Base-by-base conservation (phyloP, 2,888 invertebrate species). In the Hydrotaea diabolus region DNA sequence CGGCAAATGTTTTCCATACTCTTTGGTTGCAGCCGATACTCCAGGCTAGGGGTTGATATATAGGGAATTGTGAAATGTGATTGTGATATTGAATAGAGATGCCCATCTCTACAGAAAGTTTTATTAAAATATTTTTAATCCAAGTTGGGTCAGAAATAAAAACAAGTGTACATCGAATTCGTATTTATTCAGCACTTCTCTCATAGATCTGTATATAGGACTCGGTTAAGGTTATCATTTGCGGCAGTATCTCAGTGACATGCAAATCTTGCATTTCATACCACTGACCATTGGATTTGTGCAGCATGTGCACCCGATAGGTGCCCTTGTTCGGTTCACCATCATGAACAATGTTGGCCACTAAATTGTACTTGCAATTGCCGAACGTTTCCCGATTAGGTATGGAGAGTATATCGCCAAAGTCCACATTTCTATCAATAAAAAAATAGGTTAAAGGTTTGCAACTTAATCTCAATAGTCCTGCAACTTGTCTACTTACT, bases 321-420 rank as follows among this genome's bases (percentile, higher is more conserved):
- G 98, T 98, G 53, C 99, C 99, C 91, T 98, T 98, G 86, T 94
- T 94, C 0, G 99, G 99, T 87, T 98, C 97, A 0, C 99, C 99
- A 90, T 99, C 99, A 90, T 99, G 99, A 0, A 99, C 98, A 86
- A 99, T 97, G 92, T 99, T 99, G 0, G 99, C 99, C n/a, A 99
- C 96, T 82, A 99, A 93, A 93, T 99, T 99, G 90, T 99, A 99
- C 19, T 96, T 96, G 0, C 98, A 98, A 90, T 95, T 94, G 87
- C 95, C 95, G 89, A 97, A 95, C 84, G 94, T 94, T 0, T 95
- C 95, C 88, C 96, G 96, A 71, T 96, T 94, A 92, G 98, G 97
- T 0, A 97, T 95, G 0, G 97, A 96, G 69, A 99, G 93, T 88
- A 98, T 96, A 89, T 99, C 99, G 15, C 97, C 98, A 92, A 99